Evolutionary conservation across 2,888 invertebrate genomes (phyloP).

Genomic region (Ectemnius continuus): DNA sequence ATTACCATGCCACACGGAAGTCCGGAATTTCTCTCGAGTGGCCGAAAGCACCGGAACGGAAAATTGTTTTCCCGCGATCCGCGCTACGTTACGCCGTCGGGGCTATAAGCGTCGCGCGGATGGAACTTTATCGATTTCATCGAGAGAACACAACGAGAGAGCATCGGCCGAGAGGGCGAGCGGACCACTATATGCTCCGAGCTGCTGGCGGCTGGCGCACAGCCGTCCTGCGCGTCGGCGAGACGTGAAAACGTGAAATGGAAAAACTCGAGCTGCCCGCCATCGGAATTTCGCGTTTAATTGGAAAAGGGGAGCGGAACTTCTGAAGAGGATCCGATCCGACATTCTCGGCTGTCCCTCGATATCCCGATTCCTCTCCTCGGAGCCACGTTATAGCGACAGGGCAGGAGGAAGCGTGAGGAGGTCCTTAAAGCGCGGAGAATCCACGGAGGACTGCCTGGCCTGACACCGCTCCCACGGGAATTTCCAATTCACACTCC

Average conservation of each 20-base stretch:
- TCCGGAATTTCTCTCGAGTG: constrained; percentile 58
- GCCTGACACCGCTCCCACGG: constrained; percentile 28
- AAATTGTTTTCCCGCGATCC: constrained; percentile 62
- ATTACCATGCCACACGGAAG: constrained; percentile 47
- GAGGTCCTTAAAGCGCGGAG: constrained; percentile 32
- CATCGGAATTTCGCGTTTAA: constrained; percentile 54
- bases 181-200: no score
- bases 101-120: constrained; percentile 53
- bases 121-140: constrained; percentile 63
- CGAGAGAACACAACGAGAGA: constrained; percentile 50
- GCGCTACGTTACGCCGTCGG: constrained; percentile 35
- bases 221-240: constrained; percentile 51
- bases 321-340: constrained; percentile 46
- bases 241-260: constrained; percentile 61
- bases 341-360: constrained; percentile 23
- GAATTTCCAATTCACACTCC: constrained; percentile 41
- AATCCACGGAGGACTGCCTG: constrained; percentile 16
- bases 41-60: constrained; percentile 56
- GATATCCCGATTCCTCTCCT: constrained; percentile 15
- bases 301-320: constrained; percentile 47
- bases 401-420: constrained; percentile 15
- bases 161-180: constrained; percentile 32
- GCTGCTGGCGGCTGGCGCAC: constrained; percentile 22
- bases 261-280: constrained; percentile 45
- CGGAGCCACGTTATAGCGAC: constrained; percentile 19